Base-by-base conservation (phyloP, 2,113 vertebrate species). In the Madoqua kirkii region DNA sequence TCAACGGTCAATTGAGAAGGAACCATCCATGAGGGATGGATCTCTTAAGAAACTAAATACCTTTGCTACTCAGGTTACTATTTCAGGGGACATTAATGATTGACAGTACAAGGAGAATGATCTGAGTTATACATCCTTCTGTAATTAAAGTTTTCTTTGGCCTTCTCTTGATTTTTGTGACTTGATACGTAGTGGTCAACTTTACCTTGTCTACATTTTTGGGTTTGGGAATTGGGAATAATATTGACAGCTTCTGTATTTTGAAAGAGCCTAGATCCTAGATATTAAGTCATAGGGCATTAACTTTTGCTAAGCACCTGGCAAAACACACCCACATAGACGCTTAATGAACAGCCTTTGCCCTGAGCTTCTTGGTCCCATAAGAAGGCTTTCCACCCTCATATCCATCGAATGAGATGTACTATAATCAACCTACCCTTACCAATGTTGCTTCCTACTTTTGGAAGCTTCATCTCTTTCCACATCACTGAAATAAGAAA, bases 61-160 rank as follows among this genome's bases (percentile, higher is more conserved):
- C 86, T 96, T 89, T 91, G 94, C 59, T 87, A 57, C 59, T 62
- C 48, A 67, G 54, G 93, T 59, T 81, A n/a, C 64, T 94, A 86
- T 93, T 96, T 93, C 96, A 82, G 25, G 50, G 74, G 83, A 36
- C 94, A 98, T 98, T 94, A 98, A 94, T 97, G 96, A 97, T 96
- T 95, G 97, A 98, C 96, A 87, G 78, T 60, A 86, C 64, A 40
- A 6, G 79, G 43, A 60, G 76, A 55, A 52, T 85, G 90, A 97
- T 82, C 79, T 16, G 33, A 82, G 93, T 92, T 87, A 90, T 60
- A 92, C 23, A 82, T 91, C 86, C 67, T 74, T 89, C 45, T 45
- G 94, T 96, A 98, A 97, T 97, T 96, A 96, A 97, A 67, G 55
- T 96, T 97, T 96, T 91, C 82, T 87, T 97, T 89, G 93, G 50